These are phyloP conservation scores for Enteromius paludinosus DNA, from an alignment of 2,797 vertebrate species.

Conservation along the genomic window DNA sequence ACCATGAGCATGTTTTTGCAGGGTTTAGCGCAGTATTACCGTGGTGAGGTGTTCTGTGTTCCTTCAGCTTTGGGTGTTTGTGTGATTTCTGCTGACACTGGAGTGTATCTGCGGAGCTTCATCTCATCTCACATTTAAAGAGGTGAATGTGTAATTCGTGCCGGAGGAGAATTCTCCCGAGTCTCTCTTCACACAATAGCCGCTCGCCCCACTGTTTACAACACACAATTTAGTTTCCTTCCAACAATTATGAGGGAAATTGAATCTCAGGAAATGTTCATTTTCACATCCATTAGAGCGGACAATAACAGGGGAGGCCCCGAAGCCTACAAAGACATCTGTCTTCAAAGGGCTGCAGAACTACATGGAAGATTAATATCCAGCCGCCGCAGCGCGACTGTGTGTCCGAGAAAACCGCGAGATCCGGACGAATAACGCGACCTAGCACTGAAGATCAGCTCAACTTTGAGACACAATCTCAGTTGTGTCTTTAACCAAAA, in stretches of 20 bases:
- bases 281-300: constrained; percentile 91
- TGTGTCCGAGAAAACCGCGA: constrained; percentile 62
- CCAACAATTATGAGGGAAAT: constrained; percentile 99
- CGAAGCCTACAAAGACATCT: constrained; percentile 83
- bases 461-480: background rate
- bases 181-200: constrained; percentile 85
- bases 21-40: background rate
- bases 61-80: background rate
- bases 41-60: background rate
- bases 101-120: background rate
- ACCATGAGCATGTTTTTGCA: background rate
- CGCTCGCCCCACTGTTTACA: constrained; percentile 85
- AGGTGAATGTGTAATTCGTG: constrained; percentile 55
- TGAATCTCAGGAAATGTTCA: constrained; percentile 98
- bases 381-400: constrained; percentile 66
- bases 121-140: constrained; percentile 21
- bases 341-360: constrained; percentile 79
- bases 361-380: constrained; percentile 76
- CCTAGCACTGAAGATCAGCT: background rate
- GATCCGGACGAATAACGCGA: background rate
- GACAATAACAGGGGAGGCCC: constrained; percentile 87
- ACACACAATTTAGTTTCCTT: constrained; percentile 95
- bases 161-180: constrained; percentile 60
- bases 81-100: background rate
- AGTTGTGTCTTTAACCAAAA: background rate